Percentiles rank a stretch among this genome's conserved stretches.
These are phyloP conservation scores for Peucedramus taeniatus DNA, from an alignment of 2,113 vertebrate genomes.

Conservation along the genomic window DNA sequence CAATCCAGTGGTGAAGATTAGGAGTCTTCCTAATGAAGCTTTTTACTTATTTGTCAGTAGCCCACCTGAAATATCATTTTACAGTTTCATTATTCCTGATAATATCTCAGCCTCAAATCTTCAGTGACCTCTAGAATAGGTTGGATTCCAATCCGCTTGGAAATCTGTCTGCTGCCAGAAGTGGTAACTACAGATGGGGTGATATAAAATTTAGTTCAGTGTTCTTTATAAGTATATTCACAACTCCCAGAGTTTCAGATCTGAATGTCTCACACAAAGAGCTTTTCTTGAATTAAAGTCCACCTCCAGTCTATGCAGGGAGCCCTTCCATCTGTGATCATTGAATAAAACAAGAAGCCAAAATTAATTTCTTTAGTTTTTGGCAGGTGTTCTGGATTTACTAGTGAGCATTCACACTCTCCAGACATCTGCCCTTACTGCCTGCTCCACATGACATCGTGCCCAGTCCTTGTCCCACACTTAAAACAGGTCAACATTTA, in stretches of 20 bases:
- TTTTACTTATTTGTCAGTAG: neutral
- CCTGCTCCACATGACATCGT: neutral
- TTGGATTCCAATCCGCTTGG: neutral
- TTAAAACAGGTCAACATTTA: neutral
- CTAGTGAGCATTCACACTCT: neutral
- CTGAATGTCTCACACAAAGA: neutral
- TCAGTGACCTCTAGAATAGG: neutral
- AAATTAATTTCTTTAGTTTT: conserved; percentile 11
- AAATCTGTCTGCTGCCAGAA: neutral
- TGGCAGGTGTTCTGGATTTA: conserved; percentile 30
- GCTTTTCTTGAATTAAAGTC: neutral
- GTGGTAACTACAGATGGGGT: neutral
- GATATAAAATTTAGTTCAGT: neutral
- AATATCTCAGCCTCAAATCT: neutral
- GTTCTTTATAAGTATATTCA: neutral
- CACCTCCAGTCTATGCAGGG: neutral
- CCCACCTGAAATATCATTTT: neutral
- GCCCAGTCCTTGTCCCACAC: neutral
- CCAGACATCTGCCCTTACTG: conserved; percentile 43
- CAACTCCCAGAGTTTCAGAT: neutral
- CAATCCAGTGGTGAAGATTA: neutral
- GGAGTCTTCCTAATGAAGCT: neutral
- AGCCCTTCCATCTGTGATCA: conserved; percentile 6
- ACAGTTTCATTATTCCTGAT: neutral
- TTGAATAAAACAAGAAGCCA: conserved; percentile 34